Evolutionary conservation across 2,113 vertebrate species (phyloP).

Genomic region (Mesoclemmys tuberculata): DNA sequence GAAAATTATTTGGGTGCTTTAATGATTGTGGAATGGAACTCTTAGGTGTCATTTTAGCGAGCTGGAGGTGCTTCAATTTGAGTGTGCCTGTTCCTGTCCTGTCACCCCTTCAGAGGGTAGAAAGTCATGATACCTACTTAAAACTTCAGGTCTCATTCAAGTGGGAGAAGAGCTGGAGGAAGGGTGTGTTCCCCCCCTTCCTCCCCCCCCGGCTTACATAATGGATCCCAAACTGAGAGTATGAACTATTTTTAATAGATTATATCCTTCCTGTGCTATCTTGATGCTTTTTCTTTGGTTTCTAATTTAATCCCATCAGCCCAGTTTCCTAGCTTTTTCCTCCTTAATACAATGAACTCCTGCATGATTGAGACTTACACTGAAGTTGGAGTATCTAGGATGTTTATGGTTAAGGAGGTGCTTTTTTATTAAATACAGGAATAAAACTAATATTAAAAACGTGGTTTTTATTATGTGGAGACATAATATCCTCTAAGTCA

Average conservation of each 20-base stretch:
- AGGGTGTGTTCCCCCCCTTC: background rate
- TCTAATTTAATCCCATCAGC: background rate
- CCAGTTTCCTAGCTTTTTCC: background rate
- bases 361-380: background rate
- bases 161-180: background rate
- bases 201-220: no score
- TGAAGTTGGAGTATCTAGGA: background rate
- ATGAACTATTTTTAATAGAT: background rate
- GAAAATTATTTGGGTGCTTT: background rate
- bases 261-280: background rate
- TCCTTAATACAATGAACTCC: background rate
- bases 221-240: background rate
- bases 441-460: background rate
- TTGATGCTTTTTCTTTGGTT: background rate
- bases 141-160: background rate
- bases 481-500: background rate
- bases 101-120: background rate
- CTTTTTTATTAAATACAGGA: background rate
- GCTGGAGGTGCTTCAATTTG: background rate
- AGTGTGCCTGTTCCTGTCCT: background rate
- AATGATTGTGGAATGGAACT: background rate
- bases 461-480: background rate
- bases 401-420: background rate
- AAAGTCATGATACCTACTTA: background rate
- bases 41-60: background rate